Conservation (phyloP, 35 echinoderm and acorn worm species). For the Chiridota heheva region DNA sequence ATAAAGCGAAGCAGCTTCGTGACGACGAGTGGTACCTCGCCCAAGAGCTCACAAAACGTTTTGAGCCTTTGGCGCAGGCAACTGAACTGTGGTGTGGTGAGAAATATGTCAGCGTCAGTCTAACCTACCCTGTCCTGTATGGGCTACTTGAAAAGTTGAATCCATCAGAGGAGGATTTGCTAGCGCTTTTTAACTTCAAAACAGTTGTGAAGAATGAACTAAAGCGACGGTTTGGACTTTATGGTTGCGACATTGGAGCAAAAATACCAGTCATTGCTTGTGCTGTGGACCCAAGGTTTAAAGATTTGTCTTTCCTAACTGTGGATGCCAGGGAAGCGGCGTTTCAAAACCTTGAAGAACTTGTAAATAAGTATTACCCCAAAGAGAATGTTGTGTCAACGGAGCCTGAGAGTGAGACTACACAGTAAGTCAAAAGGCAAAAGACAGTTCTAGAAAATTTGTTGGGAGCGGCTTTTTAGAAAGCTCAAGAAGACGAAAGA, state of each 20-base stretch:
- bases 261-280: constrained; percentile 20
- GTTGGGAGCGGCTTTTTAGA: too few relatives aligned
- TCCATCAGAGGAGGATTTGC: constrained; percentile 5
- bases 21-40: constrained; percentile 16
- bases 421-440: too few relatives aligned
- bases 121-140: constrained; percentile 2
- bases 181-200: not conserved
- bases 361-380: too few relatives aligned
- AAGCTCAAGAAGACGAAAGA: too few relatives aligned
- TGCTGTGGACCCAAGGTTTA: not conserved
- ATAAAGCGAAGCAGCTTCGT: not conserved
- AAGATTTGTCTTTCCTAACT: too few relatives aligned
- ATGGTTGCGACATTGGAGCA: not conserved
- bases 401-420: too few relatives aligned
- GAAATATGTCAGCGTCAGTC: constrained; percentile 20
- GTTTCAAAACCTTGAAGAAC: too few relatives aligned
- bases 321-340: too few relatives aligned
- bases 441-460: too few relatives aligned
- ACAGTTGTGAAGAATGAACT: not conserved
- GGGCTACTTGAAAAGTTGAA: not conserved
- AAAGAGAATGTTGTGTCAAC: too few relatives aligned
- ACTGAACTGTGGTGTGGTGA: not conserved
- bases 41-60: not conserved
- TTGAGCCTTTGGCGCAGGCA: constrained; percentile 5
- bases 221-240: not conserved